A percentile compares a stretch with the other conserved stretches of the same genome.
These are phyloP conservation scores for Daubentonia madagascariensis DNA, from an alignment of 2,113 vertebrate species.

Conservation along the genomic window DNA sequence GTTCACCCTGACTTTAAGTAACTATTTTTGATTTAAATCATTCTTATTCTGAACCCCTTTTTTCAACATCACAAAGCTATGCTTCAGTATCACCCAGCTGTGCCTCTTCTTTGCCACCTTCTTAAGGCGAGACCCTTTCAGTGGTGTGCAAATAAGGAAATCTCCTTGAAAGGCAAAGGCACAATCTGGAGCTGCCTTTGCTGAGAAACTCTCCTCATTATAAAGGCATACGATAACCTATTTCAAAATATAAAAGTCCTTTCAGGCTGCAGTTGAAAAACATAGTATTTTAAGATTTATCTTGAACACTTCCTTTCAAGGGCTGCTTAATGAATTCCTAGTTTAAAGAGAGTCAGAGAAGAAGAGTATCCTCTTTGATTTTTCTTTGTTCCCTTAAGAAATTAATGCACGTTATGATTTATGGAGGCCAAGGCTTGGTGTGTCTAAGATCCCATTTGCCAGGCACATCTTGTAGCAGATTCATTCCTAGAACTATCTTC, in stretches of 20 bases:
- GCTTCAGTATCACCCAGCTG: neutral
- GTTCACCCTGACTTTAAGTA: neutral
- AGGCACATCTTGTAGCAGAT: neutral
- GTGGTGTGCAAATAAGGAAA: constrained; percentile 50
- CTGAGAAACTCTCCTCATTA: constrained; percentile 52
- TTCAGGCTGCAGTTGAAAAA: constrained; percentile 51
- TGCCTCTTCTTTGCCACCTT: constrained; percentile 5
- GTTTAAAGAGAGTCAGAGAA: neutral
- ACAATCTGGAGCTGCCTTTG: neutral
- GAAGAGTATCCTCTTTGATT: constrained; percentile 39
- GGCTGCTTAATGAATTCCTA: constrained; percentile 52
- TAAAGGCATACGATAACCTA: constrained; percentile 45
- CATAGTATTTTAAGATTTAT: constrained; percentile 28
- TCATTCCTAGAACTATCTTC: neutral
- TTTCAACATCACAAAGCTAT: neutral
- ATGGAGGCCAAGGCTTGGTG: neutral
- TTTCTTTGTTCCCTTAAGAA: neutral
- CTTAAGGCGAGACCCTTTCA: constrained; percentile 49
- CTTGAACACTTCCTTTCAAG: constrained; percentile 49
- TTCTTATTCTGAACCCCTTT: neutral
- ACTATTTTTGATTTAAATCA: constrained; percentile 35
- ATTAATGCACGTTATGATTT: neutral
- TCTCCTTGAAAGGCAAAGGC: constrained; percentile 47
- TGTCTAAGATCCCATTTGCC: neutral
- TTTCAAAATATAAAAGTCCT: constrained; percentile 58